Percentiles rank a stretch among this genome's conserved stretches.
phyloP scores from a whole-genome alignment of 2,888 invertebrate genomes.

The Agrotis ipsilon region DNA sequence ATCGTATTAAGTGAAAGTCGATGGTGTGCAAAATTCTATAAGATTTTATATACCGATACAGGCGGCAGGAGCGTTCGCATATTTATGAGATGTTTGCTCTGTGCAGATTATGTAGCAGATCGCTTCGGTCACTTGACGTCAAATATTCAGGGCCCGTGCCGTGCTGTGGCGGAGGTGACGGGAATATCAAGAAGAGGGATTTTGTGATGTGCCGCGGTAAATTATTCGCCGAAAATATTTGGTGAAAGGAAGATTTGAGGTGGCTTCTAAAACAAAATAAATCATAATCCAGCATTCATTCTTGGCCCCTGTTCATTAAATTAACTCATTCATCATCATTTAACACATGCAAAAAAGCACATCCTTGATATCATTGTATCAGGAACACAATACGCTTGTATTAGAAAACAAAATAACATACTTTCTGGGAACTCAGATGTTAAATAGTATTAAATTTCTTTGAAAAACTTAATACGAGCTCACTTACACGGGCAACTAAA shows the following conservation, averaged over 20 bases:
- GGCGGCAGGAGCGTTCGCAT: conserved; percentile 66
- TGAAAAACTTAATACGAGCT: conserved; percentile 14
- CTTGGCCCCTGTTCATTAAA: not conserved
- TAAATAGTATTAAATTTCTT: not conserved
- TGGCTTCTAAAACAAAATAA: not conserved
- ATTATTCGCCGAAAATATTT: conserved; percentile 43
- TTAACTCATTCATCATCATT: not conserved
- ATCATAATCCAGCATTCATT: not conserved
- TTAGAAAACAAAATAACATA: not conserved
- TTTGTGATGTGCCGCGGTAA: conserved; percentile 36
- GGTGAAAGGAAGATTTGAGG: conserved; percentile 5
- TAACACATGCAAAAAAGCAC: not conserved
- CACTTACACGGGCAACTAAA: conserved; percentile 24
- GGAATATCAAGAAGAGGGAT: conserved; percentile 58
- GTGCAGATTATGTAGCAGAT: conserved; percentile 62
- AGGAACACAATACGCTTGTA: conserved; percentile 12
- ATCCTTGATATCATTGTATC: no score
- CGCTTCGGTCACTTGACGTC: conserved; percentile 64
- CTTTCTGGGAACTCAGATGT: not conserved
- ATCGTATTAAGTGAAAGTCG: conserved; percentile 77
- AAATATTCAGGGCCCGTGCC: conserved; percentile 60
- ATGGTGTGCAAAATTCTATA: conserved; percentile 76
- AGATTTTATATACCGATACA: conserved; percentile 72
- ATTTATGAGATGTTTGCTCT: conserved; percentile 74
- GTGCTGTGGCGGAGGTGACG: conserved; percentile 49